Conservation (phyloP, 2,113 vertebrate genomes). For the Oncorhynchus masou region DNA sequence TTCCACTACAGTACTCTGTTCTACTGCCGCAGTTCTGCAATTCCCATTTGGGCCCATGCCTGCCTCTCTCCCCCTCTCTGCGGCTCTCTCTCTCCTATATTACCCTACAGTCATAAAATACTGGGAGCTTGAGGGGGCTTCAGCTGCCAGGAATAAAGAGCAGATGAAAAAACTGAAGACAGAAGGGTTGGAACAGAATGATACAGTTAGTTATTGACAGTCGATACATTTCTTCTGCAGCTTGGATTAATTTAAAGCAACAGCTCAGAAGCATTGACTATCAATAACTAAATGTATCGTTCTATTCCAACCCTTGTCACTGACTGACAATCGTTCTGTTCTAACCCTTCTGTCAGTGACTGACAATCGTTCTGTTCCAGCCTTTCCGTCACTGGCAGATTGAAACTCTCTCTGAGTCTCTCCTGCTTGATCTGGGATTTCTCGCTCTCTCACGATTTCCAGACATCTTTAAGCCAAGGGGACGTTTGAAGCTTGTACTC, state of each 20-base stretch:
- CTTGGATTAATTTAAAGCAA: no score
- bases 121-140: conserved; percentile 28
- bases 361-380: conserved; percentile 22
- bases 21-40: conserved; percentile 16
- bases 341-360: no score
- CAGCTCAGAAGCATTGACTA: not conserved
- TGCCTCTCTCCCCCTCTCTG: conserved; percentile 10
- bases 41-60: conserved; percentile 56
- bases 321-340: no score
- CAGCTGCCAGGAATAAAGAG: conserved; percentile 45
- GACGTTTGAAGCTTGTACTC: no score
- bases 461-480: no score
- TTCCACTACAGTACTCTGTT: conserved; percentile 30
- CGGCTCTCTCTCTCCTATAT: conserved; percentile 46
- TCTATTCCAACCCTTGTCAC: conserved; percentile 8
- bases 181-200: not conserved
- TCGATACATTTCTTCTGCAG: conserved; percentile 18
- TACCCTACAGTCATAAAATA: conserved; percentile 60
- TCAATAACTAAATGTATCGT: not conserved
- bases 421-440: not conserved
- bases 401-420: not conserved
- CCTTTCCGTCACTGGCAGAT: conserved; percentile 21
- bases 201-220: no score
- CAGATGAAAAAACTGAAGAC: conserved; percentile 11
- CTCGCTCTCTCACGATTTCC: conserved; percentile 6